Percentiles rank a stretch among this genome's conserved stretches.
These are phyloP conservation scores for Tretioscincus oriximinensis DNA, from an alignment of 2,113 vertebrate species.

Conservation along the genomic window DNA sequence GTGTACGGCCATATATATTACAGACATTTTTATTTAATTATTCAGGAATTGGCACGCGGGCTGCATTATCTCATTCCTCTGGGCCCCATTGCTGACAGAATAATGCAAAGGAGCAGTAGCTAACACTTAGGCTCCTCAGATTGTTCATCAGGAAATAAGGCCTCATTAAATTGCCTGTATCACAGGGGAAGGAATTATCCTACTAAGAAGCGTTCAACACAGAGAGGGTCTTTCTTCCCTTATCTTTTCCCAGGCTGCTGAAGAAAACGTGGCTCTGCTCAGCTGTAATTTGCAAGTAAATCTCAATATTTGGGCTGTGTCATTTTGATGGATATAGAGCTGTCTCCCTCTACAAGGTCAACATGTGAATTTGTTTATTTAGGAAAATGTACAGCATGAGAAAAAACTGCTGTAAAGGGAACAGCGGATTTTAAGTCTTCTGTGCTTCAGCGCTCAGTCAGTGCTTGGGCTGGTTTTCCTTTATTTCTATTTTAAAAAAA, in stretches of 20 bases:
- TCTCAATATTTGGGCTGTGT: conserved; percentile 34
- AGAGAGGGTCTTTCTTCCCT: conserved; percentile 23
- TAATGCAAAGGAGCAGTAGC: conserved; percentile 51
- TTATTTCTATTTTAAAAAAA: too few species aligned
- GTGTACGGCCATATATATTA: conserved; percentile 63
- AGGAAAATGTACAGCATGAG: conserved; percentile 32
- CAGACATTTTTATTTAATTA: conserved; percentile 77
- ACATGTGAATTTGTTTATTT: conserved; percentile 54
- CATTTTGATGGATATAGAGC: conserved; percentile 55
- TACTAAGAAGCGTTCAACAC: conserved; percentile 40
- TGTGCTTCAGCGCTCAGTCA: background rate
- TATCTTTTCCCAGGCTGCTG: conserved; percentile 38
- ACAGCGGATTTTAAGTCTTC: conserved; percentile 34
- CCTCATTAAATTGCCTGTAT: conserved; percentile 38
- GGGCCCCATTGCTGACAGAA: conserved; percentile 59
- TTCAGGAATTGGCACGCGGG: conserved; percentile 71
- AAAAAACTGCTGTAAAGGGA: conserved; percentile 47
- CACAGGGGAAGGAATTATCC: conserved; percentile 39
- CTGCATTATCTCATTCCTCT: conserved; percentile 72
- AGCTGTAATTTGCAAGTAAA: conserved; percentile 51
- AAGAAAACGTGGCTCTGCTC: conserved; percentile 48
- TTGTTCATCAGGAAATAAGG: conserved; percentile 39
- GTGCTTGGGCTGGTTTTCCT: background rate
- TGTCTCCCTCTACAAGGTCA: conserved; percentile 33
- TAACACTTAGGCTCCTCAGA: conserved; percentile 49